Evolutionary conservation across 2,888 invertebrate species (phyloP).

Genomic region (Smittia sp.): DNA sequence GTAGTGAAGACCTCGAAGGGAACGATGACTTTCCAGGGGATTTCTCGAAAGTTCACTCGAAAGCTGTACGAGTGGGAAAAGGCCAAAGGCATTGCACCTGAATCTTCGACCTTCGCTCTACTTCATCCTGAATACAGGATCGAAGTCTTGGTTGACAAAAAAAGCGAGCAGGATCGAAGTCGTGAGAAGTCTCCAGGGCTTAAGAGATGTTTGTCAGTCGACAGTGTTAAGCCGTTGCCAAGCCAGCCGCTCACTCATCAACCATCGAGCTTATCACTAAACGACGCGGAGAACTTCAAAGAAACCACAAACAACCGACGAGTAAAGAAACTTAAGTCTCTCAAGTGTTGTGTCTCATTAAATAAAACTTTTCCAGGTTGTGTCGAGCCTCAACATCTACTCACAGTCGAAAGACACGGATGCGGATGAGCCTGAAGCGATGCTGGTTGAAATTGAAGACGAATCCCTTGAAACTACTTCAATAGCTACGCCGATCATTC

Average conservation of each 20-base stretch:
- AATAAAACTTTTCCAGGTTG: constrained; percentile 25
- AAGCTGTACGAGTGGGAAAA: constrained; percentile 91
- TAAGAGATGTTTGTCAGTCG: constrained; percentile 74
- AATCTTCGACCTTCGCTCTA: constrained; percentile 78
- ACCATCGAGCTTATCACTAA: constrained; percentile 71
- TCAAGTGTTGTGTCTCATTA: too few species aligned
- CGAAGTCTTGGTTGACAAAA: constrained; percentile 48
- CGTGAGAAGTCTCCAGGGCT: constrained; percentile 54
- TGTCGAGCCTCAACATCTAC: constrained; percentile 22
- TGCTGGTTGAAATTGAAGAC: constrained; percentile 77
- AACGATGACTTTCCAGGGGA: constrained; percentile 79
- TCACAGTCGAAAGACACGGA: background rate
- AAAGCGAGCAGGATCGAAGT: background rate
- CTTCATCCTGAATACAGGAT: constrained; percentile 61
- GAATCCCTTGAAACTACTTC: constrained; percentile 77
- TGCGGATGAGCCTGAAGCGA: constrained; percentile 64
- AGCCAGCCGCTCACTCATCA: constrained; percentile 58
- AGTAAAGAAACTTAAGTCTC: too few species aligned
- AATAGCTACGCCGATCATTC: constrained; percentile 45
- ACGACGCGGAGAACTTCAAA: constrained; percentile 68
- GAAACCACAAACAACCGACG: constrained; percentile 46
- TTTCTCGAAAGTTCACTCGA: constrained; percentile 83
- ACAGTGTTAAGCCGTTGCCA: constrained; percentile 65
- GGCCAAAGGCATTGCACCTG: constrained; percentile 80
- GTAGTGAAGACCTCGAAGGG: constrained; percentile 79